Conservation (phyloP, 2,888 invertebrate species). For the Iphiclides podalirius region DNA sequence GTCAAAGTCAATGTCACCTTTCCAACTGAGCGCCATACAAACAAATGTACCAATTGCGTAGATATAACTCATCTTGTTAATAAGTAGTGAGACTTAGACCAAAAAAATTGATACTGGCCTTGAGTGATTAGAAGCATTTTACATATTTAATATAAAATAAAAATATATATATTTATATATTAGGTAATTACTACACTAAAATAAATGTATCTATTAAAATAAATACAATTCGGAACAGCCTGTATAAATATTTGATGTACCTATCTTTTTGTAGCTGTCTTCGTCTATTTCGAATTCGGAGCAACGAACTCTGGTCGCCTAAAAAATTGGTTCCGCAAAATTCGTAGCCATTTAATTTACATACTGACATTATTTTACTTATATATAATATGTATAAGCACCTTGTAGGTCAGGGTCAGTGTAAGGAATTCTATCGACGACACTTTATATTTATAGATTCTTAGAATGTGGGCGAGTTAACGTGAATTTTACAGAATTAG, state of each 20-base stretch:
- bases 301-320: slow-evolving; percentile 13
- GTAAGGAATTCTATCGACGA: background rate
- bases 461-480: slow-evolving; percentile 65
- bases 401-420: slow-evolving; percentile 19
- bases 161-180: too few relatives aligned
- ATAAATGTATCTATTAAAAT: too few relatives aligned
- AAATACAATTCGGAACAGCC: slow-evolving; percentile 5
- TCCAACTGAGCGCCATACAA: slow-evolving; percentile 36
- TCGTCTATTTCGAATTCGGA: slow-evolving; percentile 9
- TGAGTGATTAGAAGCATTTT: background rate
- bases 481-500: slow-evolving; percentile 65
- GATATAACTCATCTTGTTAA: background rate
- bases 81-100: background rate
- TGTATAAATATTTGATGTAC: slow-evolving; percentile 15
- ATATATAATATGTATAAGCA: slow-evolving; percentile 3
- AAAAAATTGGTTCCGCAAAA: slow-evolving; percentile 8
- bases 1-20: slow-evolving; percentile 74
- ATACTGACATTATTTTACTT: slow-evolving; percentile 16
- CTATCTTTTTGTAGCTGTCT: background rate
- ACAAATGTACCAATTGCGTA: slow-evolving; percentile 7
- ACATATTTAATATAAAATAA: too few relatives aligned
- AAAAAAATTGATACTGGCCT: too few relatives aligned
- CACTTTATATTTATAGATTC: slow-evolving; percentile 37
- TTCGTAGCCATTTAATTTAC: slow-evolving; percentile 2
- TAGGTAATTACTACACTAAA: too few relatives aligned